A percentile compares a stretch with the other conserved stretches of the same genome.
These are phyloP conservation scores for Dendrolimus houi DNA, from an alignment of 2,888 invertebrate species.

Conservation along the genomic window DNA sequence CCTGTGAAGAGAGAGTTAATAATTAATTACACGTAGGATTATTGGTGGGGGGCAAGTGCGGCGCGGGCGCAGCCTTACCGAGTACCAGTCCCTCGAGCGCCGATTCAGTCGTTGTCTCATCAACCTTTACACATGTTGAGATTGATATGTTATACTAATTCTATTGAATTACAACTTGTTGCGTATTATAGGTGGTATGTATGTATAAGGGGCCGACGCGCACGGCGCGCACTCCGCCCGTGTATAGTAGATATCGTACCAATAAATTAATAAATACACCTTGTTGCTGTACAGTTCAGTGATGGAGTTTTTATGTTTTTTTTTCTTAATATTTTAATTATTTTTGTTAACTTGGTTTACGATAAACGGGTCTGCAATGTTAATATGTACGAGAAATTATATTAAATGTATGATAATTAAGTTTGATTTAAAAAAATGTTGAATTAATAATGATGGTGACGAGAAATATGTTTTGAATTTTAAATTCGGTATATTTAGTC, in stretches of 20 bases:
- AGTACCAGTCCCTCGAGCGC: slow-evolving; percentile 13
- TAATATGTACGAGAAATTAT: slow-evolving; percentile 56
- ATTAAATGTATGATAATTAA: slow-evolving; percentile 54
- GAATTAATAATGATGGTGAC: slow-evolving; percentile 17
- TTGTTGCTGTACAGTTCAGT: slow-evolving; percentile 56
- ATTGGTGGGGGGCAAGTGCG: slow-evolving; percentile 6
- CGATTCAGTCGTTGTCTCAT: slow-evolving; percentile 56
- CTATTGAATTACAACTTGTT: slow-evolving; percentile 75
- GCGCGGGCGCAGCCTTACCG: slow-evolving; percentile 7
- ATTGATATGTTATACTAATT: slow-evolving; percentile 76
- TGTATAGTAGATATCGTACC: background rate
- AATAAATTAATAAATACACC: slow-evolving; percentile 20
- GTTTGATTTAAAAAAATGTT: slow-evolving; percentile 58
- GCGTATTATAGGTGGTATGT: slow-evolving; percentile 58
- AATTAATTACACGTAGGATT: no score
- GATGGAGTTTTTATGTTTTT: slow-evolving; percentile 62
- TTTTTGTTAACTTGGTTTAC: slow-evolving; percentile 70
- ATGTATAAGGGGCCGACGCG: background rate
- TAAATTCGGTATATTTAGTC: slow-evolving; percentile 70
- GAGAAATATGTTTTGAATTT: slow-evolving; percentile 51
- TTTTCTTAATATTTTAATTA: slow-evolving; percentile 39
- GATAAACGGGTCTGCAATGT: slow-evolving; percentile 72
- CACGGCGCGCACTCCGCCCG: background rate
- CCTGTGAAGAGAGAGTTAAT: no score
- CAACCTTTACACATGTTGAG: slow-evolving; percentile 74